Percentiles rank a stretch among this genome's conserved stretches.
Conservation (phyloP, 2,888 invertebrate species). For the Conus canariensis region DNA sequence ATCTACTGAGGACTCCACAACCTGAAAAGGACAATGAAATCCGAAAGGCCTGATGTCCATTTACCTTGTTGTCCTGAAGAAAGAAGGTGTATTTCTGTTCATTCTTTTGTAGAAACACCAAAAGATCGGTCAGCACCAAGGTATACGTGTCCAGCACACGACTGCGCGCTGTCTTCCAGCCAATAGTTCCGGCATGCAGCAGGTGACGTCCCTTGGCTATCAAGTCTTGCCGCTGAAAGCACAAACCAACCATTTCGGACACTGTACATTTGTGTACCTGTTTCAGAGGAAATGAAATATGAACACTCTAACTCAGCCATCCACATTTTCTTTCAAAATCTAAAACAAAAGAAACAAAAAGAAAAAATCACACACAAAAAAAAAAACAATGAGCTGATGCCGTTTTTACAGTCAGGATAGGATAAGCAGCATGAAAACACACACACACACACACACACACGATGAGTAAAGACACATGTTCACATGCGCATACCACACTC, state of each 20-base stretch:
- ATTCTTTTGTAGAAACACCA: conserved; percentile 94
- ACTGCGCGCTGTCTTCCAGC: conserved; percentile 93
- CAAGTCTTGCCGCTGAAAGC: conserved; percentile 88
- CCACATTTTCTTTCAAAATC: neutral
- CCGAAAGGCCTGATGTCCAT: too few species aligned
- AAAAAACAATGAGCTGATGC: too few species aligned
- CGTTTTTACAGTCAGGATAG: too few species aligned
- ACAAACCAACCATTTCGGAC: neutral
- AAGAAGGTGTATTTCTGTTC: conserved; percentile 92
- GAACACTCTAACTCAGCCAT: neutral
- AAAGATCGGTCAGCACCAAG: conserved; percentile 93
- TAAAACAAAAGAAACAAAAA: too few species aligned
- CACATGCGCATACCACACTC: too few species aligned
- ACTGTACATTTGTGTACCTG: too few species aligned
- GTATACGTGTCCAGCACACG: conserved; percentile 92
- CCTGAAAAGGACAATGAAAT: too few species aligned
- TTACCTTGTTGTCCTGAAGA: conserved; percentile 94
- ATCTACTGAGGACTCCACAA: too few species aligned
- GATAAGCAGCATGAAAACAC: too few species aligned
- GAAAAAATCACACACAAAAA: too few species aligned
- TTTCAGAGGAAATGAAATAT: neutral
- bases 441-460: too few species aligned
- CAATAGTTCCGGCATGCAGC: conserved; percentile 91
- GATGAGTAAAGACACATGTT: too few species aligned
- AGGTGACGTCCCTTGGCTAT: conserved; percentile 88